Conservation (phyloP, 1,140 invertebrate species). For the Apolygus lucorum region DNA sequence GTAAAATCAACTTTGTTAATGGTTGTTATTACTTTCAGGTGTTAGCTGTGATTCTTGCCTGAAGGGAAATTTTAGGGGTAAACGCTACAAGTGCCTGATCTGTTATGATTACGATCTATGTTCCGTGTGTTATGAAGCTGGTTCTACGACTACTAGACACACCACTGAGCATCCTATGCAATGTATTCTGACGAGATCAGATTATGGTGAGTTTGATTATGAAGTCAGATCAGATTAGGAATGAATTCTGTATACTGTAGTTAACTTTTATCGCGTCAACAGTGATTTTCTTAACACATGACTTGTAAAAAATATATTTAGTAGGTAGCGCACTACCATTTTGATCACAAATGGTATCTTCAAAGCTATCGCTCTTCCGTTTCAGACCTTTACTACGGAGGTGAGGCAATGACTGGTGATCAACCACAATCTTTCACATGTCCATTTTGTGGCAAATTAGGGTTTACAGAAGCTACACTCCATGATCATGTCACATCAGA, state of each 20-base stretch:
- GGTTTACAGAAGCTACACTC: conserved; percentile 82
- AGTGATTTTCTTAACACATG: too few species aligned
- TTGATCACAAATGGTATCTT: too few species aligned
- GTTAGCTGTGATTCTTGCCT: conserved; percentile 99
- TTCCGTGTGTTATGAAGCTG: conserved; percentile 89
- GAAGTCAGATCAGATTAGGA: too few species aligned
- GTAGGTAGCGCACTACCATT: too few species aligned
- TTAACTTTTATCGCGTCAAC: too few species aligned
- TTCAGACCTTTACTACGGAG: conserved; percentile 87
- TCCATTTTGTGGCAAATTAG: conserved; percentile 93
- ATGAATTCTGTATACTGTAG: too few species aligned
- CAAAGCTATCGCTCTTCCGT: too few species aligned
- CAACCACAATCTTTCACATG: conserved; percentile 93
- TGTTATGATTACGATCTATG: conserved; percentile 99
- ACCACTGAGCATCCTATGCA: conserved; percentile 95
- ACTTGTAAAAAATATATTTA: neutral
- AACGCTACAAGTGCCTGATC: conserved; percentile 95
- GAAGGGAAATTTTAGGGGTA: conserved; percentile 94
- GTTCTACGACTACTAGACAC: conserved; percentile 85
- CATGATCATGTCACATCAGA: conserved; percentile 87
- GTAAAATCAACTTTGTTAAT: too few species aligned
- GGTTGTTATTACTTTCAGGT: conserved; percentile 54
- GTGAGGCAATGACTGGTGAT: conserved; percentile 75
- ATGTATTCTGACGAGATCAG: conserved; percentile 92
- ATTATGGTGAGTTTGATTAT: conserved; percentile 83